Evolutionary conservation across 1,140 invertebrate genomes (phyloP).

Genomic region (Galendromus occidentalis): DNA sequence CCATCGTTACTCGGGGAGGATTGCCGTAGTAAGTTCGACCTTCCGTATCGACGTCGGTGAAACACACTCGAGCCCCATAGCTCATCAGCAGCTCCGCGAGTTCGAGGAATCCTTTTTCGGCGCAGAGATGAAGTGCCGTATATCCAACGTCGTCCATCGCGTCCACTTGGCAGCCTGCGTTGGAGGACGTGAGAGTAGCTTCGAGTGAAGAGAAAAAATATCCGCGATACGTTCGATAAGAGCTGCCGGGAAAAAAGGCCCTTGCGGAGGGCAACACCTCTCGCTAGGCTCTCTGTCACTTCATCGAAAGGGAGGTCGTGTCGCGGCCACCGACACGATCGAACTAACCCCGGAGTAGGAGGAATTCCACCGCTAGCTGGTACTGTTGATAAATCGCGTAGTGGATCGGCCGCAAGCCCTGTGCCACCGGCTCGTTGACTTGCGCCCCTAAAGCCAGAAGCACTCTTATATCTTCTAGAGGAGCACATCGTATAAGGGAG

Average conservation of each 20-base stretch:
- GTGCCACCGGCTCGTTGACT: slow-evolving; percentile 36
- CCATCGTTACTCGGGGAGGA: slow-evolving; percentile 22
- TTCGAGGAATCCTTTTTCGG: slow-evolving; percentile 50
- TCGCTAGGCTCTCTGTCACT: too few species aligned
- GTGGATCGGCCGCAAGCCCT: slow-evolving; percentile 62
- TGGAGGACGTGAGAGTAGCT: neutral
- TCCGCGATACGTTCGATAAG: too few species aligned
- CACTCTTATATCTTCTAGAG: slow-evolving; percentile 63
- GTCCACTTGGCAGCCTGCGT: slow-evolving; percentile 43
- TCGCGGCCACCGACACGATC: too few species aligned
- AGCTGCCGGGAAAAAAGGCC: too few species aligned
- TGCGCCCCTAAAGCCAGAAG: slow-evolving; percentile 63
- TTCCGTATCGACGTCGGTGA: slow-evolving; percentile 26
- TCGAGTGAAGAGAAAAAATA: neutral
- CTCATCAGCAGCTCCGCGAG: slow-evolving; percentile 44
- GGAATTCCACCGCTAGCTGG: slow-evolving; percentile 50
- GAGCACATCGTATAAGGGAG: slow-evolving; percentile 63
- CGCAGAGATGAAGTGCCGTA: slow-evolving; percentile 62
- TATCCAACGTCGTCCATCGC: slow-evolving; percentile 71
- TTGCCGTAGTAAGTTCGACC: slow-evolving; percentile 19
- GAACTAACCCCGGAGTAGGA: slow-evolving; percentile 42
- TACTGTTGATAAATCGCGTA: slow-evolving; percentile 73
- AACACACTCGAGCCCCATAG: slow-evolving; percentile 56
- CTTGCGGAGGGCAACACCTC: too few species aligned
- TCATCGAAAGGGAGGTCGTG: too few species aligned